Conservation (phyloP, 2,113 vertebrate species). For the Potamarius usumacintae region DNA sequence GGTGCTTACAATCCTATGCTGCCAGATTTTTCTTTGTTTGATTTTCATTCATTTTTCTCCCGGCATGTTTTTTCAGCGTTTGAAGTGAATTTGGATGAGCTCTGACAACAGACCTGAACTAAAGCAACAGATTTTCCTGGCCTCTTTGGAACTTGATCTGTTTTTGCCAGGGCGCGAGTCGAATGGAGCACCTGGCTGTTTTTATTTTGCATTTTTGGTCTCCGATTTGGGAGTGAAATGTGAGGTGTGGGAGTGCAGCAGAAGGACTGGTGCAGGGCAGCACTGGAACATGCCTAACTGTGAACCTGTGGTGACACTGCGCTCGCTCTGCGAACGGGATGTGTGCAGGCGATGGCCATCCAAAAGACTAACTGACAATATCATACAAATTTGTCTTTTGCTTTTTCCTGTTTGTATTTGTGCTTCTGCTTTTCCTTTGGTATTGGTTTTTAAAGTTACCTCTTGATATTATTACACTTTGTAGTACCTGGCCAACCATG, state of each 20-base stretch:
- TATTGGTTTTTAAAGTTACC: not conserved
- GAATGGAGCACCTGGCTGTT: not conserved
- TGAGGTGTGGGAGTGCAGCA: slow-evolving; percentile 1
- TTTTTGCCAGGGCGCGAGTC: not conserved
- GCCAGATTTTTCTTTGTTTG: not conserved
- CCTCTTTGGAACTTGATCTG: not conserved
- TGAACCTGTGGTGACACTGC: not conserved
- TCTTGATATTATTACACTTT: not conserved
- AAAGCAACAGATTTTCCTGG: slow-evolving; percentile 5
- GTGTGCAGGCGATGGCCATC: not conserved
- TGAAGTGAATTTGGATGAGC: not conserved
- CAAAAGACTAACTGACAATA: not conserved
- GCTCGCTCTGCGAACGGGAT: not conserved
- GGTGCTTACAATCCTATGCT: slow-evolving; percentile 16
- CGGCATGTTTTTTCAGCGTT: not conserved
- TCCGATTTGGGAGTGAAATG: not conserved
- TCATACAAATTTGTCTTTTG: not conserved
- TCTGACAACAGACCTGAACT: not conserved
- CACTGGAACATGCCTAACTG: not conserved
- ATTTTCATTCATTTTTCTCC: not conserved
- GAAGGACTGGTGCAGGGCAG: not conserved
- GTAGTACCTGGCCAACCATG: slow-evolving; percentile 7
- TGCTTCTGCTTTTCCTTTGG: not conserved
- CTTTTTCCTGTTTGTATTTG: not conserved
- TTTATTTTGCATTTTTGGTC: slow-evolving; percentile 1